Evolutionary conservation across 2,797 vertebrate species (phyloP).

Genomic region (Tadarida brasiliensis): DNA sequence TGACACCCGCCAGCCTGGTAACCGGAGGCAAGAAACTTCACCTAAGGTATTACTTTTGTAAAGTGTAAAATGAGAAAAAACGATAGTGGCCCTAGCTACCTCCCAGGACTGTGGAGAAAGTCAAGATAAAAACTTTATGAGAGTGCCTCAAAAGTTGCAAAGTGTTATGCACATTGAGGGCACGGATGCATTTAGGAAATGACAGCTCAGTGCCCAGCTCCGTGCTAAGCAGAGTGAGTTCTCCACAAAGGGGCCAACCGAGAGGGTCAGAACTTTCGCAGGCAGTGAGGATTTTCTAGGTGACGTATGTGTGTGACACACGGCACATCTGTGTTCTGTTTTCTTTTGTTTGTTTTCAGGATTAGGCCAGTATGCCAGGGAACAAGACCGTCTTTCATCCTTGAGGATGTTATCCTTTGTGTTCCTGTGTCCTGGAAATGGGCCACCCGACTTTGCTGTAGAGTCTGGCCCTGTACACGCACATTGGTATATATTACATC

Average conservation of each 20-base stretch:
- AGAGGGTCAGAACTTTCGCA: background rate
- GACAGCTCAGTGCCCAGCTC: background rate
- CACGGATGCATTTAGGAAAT: background rate
- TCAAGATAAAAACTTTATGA: conserved; percentile 49
- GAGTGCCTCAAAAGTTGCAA: conserved; percentile 54
- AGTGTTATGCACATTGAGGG: conserved; percentile 28
- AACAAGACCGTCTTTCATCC: background rate
- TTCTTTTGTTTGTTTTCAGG: background rate
- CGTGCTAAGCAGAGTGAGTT: background rate
- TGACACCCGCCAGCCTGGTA: conserved; percentile 32
- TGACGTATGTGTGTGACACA: background rate
- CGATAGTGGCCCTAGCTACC: conserved; percentile 22
- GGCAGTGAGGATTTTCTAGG: background rate
- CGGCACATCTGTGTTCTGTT: background rate
- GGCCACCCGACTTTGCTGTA: background rate
- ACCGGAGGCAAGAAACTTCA: conserved; percentile 69
- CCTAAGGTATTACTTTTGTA: conserved; percentile 62
- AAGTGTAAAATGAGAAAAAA: conserved; percentile 71
- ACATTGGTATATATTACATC: background rate
- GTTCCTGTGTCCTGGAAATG: background rate
- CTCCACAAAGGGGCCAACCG: background rate
- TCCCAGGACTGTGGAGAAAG: conserved; percentile 52
- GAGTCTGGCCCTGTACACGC: background rate
- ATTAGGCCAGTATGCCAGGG: background rate
- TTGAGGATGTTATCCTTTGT: background rate